Percentiles rank a stretch among this genome's conserved stretches.
phyloP scores from a whole-genome alignment of 1,140 invertebrate species.

The Monomorium pharaonis region DNA sequence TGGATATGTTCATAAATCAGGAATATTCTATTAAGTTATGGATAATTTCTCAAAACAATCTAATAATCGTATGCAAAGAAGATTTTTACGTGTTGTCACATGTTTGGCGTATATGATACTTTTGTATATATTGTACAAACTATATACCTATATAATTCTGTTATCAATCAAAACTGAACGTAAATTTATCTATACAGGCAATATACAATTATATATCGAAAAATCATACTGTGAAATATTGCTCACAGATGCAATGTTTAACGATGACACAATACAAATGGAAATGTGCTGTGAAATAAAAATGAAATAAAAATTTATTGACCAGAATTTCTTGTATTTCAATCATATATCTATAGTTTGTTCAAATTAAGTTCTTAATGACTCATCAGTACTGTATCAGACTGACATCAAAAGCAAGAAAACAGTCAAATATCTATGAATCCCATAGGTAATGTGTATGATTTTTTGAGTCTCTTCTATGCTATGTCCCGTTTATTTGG shows the following conservation, averaged over 20 bases:
- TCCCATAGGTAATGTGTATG: too few relatives aligned
- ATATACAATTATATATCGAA: conserved; percentile 66
- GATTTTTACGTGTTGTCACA: conserved; percentile 68
- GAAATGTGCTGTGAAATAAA: conserved; percentile 75
- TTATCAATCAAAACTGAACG: conserved; percentile 71
- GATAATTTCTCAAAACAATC: background rate
- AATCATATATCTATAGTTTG: conserved; percentile 1
- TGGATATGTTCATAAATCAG: background rate
- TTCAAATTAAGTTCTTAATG: background rate
- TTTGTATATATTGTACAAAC: conserved; percentile 80
- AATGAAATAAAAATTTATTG: conserved; percentile 76
- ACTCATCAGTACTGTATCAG: too few relatives aligned
- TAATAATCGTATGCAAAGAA: conserved; percentile 33
- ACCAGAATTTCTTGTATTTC: conserved; percentile 47
- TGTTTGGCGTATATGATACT: conserved; percentile 69
- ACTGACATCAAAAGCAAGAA: too few relatives aligned
- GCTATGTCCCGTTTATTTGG: too few relatives aligned
- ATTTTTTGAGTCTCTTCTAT: too few relatives aligned
- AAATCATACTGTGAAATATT: conserved; percentile 34
- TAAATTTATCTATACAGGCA: conserved; percentile 65
- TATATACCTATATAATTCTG: conserved; percentile 71
- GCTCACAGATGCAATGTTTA: conserved; percentile 67
- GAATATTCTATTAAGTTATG: conserved; percentile 23
- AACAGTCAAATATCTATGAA: too few relatives aligned
- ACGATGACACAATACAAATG: conserved; percentile 66